Percentiles rank a stretch among this genome's conserved stretches.
Conservation (phyloP, 2,888 invertebrate genomes). For the Eumacrocentrus americanus region DNA sequence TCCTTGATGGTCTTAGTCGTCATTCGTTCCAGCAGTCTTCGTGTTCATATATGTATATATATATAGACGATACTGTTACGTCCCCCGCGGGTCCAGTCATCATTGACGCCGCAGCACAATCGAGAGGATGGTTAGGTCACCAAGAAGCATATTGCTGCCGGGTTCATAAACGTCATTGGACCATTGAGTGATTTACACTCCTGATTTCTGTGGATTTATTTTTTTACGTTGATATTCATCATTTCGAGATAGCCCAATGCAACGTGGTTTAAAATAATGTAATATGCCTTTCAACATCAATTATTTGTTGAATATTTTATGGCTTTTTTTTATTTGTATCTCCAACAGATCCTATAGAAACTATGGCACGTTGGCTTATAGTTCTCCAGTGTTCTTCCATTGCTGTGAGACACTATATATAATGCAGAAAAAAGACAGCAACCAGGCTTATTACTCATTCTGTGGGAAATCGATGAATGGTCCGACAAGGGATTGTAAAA, state of each 20-base stretch:
- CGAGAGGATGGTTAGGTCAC: constrained; percentile 1
- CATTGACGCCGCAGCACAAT: neutral
- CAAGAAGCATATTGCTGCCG: constrained; percentile 24
- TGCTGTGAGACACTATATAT: neutral
- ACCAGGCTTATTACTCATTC: too few species aligned
- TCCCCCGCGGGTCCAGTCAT: constrained; percentile 4
- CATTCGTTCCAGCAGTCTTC: constrained; percentile 34
- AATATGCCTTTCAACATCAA: too few species aligned
- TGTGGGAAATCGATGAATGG: neutral
- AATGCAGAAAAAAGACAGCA: too few species aligned
- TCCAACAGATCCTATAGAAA: too few species aligned
- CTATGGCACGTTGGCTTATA: too few species aligned
- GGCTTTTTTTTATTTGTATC: too few species aligned
- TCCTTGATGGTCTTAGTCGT: constrained; percentile 7
- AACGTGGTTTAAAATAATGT: too few species aligned
- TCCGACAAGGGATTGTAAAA: neutral
- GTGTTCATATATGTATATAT: constrained; percentile 33
- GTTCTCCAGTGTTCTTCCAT: too few species aligned
- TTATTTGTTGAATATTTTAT: too few species aligned
- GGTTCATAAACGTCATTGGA: constrained; percentile 35
- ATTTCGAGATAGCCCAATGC: too few species aligned
- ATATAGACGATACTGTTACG: neutral
- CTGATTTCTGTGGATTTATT: neutral
- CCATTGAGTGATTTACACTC: constrained; percentile 31
- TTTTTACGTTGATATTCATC: neutral